A percentile compares a stretch with the other conserved stretches of the same genome.
Conservation (phyloP, 2,113 vertebrate genomes). For the Octodon degus region DNA sequence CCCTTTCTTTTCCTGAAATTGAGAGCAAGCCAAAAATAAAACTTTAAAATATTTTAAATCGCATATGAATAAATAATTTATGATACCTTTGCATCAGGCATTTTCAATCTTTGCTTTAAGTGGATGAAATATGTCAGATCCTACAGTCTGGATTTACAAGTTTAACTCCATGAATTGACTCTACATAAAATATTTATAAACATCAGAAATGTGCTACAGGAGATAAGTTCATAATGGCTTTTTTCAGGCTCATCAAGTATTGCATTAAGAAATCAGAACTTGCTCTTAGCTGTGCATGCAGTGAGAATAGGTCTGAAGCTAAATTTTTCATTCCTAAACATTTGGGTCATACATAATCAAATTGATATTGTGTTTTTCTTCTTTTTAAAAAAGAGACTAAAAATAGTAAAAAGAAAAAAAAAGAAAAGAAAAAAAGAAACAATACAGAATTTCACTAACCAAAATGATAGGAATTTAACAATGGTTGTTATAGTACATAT, state of each 20-base stretch:
- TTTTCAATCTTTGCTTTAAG: conserved; percentile 57
- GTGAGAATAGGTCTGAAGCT: conserved; percentile 24
- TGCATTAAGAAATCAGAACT: conserved; percentile 47
- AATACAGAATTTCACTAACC: no score
- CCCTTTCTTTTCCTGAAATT: conserved; percentile 38
- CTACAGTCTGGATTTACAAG: conserved; percentile 54
- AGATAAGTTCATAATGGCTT: conserved; percentile 44
- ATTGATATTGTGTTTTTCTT: conserved; percentile 6
- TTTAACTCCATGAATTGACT: conserved; percentile 58
- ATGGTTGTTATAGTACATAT: no score
- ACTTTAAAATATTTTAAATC: conserved; percentile 27
- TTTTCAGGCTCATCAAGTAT: conserved; percentile 54
- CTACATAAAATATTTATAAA: conserved; percentile 74
- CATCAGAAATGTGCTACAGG: conserved; percentile 50
- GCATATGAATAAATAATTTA: conserved; percentile 56
- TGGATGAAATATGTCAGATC: conserved; percentile 56
- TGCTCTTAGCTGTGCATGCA: conserved; percentile 30
- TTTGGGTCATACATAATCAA: conserved; percentile 64
- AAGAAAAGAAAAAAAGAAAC: no score
- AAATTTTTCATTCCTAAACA: conserved; percentile 64
- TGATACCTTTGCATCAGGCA: conserved; percentile 59
- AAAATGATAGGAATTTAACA: no score
- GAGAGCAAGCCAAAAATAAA: conserved; percentile 50
- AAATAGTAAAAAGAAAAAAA: no score
- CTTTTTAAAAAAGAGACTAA: no score